These are phyloP conservation scores for Indri indri DNA, from an alignment of 2,113 vertebrate species.

Conservation along the genomic window DNA sequence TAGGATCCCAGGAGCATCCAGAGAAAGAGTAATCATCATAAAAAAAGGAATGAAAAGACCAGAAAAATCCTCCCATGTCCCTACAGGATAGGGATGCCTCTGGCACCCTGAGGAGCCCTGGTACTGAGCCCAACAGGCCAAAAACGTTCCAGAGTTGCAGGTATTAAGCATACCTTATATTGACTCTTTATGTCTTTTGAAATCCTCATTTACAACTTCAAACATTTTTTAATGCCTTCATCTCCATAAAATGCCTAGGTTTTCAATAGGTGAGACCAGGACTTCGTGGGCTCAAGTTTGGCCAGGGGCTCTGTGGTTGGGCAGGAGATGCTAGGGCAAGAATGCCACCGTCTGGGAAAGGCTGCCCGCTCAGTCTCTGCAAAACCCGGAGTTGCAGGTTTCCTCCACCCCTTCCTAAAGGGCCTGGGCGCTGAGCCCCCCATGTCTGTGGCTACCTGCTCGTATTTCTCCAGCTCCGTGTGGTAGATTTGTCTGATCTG, in stretches of 20 bases:
- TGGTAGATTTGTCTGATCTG: constrained; percentile 99
- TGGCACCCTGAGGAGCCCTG: fast-evolving
- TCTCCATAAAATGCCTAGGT: not conserved
- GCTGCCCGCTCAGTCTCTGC: fast-evolving
- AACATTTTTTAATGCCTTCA: fast-evolving
- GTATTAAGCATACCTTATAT: fast-evolving
- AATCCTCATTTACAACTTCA: not conserved
- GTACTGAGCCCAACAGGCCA: fast-evolving
- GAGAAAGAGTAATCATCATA: not conserved
- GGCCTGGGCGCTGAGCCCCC: not conserved
- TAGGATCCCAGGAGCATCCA: fast-evolving
- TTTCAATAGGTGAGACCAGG: not conserved
- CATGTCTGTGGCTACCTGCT: constrained; percentile 88
- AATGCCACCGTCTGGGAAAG: no score
- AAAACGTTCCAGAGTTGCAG: not conserved
- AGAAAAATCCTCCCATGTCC: not conserved
- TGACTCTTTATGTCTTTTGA: not conserved
- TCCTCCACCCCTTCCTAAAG: no score
- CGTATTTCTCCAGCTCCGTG: constrained; percentile 99
- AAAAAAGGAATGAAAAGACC: not conserved
- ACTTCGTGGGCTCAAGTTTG: fast-evolving
- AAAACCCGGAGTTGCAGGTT: fast-evolving
- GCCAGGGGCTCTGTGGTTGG: not conserved
- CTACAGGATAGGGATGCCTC: fast-evolving
- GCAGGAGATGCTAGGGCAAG: fast-evolving